These are phyloP conservation scores for Choloepus hoffmanni DNA, from an alignment of 2,113 vertebrate species.

Conservation along the genomic window DNA sequence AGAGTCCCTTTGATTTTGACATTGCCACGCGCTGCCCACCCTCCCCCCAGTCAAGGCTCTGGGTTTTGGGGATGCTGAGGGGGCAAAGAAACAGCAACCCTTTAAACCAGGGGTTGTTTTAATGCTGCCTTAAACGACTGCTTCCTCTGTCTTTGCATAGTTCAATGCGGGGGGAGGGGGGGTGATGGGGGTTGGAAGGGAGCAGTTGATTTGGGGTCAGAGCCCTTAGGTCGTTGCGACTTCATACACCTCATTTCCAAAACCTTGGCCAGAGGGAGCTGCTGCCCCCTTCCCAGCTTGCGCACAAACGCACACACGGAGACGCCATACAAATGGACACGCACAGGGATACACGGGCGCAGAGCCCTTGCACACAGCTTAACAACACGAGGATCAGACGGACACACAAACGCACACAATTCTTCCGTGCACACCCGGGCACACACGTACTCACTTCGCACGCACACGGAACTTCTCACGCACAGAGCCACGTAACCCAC, in stretches of 20 bases:
- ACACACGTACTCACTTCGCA: background rate
- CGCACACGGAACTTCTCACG: background rate
- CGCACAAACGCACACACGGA: background rate
- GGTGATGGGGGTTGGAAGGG: background rate
- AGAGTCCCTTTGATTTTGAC: constrained; percentile 24
- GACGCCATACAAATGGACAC: rapidly evolving
- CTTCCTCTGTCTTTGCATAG: background rate
- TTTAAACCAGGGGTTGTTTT: background rate
- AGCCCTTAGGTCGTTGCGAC: background rate
- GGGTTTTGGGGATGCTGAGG: background rate
- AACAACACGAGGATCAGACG: background rate
- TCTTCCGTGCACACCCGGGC: background rate
- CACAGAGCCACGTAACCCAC: background rate
- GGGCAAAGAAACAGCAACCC: background rate
- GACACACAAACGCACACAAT: background rate
- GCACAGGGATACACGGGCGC: too few species aligned
- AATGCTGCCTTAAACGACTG: background rate
- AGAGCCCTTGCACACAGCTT: background rate
- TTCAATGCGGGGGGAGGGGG: rapidly evolving
- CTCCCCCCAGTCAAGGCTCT: background rate
- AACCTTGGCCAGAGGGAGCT: background rate
- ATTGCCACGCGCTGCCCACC: background rate
- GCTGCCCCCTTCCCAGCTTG: background rate
- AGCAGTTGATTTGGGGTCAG: background rate
- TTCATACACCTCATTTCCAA: background rate